Evolutionary conservation across 1,140 invertebrate species (phyloP).

Genomic region (Papilio polyxenes): DNA sequence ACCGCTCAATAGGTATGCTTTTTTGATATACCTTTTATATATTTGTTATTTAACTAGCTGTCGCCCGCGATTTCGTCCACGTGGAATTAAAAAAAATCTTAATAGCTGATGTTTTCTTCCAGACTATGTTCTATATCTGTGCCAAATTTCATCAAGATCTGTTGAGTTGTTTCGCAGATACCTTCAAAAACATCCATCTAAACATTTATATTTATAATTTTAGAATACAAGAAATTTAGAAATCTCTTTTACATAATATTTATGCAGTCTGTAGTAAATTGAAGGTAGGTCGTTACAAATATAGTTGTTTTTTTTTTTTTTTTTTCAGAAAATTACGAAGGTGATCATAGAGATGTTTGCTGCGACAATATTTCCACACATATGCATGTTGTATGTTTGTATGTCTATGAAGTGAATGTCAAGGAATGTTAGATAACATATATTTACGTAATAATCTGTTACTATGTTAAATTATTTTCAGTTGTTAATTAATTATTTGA

Average conservation of each 20-base stretch:
- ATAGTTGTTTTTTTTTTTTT: conserved; percentile 49
- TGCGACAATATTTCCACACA: background rate
- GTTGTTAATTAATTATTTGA: too few species aligned
- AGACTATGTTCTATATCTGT: too few species aligned
- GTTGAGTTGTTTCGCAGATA: too few species aligned
- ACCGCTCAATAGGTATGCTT: conserved; percentile 64
- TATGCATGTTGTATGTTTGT: background rate
- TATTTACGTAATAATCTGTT: too few species aligned
- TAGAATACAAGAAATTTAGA: background rate
- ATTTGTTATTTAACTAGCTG: too few species aligned
- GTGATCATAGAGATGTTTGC: conserved; percentile 43
- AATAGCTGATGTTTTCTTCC: background rate
- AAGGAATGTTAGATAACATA: too few species aligned
- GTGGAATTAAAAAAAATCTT: background rate
- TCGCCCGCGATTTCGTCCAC: too few species aligned
- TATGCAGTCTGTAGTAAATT: background rate
- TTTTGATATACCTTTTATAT: background rate
- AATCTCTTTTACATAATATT: background rate
- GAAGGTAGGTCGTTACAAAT: background rate
- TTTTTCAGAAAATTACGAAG: conserved; percentile 66
- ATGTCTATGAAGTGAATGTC: too few species aligned
- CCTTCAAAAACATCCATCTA: too few species aligned
- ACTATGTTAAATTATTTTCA: too few species aligned
- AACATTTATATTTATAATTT: too few species aligned
- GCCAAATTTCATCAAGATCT: too few species aligned